These are phyloP conservation scores for Garra rufa DNA, from an alignment of 2,113 vertebrate species.

Conservation along the genomic window DNA sequence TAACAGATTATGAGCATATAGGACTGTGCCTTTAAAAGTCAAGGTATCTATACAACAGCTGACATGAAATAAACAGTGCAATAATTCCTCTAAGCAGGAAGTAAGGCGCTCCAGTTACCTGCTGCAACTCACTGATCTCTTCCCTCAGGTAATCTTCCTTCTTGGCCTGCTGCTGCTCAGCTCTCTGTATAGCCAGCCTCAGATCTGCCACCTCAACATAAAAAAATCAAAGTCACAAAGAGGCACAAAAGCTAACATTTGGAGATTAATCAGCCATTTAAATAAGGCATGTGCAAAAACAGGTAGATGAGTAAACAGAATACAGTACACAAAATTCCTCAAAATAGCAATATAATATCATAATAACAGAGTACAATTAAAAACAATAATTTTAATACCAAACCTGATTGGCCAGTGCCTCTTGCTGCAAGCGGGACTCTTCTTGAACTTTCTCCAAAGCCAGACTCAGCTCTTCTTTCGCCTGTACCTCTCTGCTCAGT, in stretches of 20 bases:
- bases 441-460: conserved; percentile 89
- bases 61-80: background rate
- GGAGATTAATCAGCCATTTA: background rate
- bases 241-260: conserved; percentile 1
- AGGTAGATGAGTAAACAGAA: background rate
- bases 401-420: conserved; percentile 89
- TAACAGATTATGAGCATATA: background rate
- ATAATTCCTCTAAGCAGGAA: background rate
- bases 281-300: background rate
- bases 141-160: conserved; percentile 97
- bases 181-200: conserved; percentile 88
- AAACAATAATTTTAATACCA: too few relatives aligned
- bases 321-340: background rate
- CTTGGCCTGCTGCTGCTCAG: conserved; percentile 91
- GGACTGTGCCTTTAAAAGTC: background rate
- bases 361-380: too few relatives aligned
- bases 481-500: conserved; percentile 85
- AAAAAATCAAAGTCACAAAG: background rate
- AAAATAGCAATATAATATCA: too few relatives aligned
- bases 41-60: background rate
- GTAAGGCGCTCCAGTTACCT: conserved; percentile 75
- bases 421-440: conserved; percentile 89
- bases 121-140: conserved; percentile 92
- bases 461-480: conserved; percentile 86
- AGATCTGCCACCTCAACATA: conserved; percentile 87